These are phyloP conservation scores for Meiosimyza decipiens DNA, from an alignment of 2,888 invertebrate species.

Conservation along the genomic window DNA sequence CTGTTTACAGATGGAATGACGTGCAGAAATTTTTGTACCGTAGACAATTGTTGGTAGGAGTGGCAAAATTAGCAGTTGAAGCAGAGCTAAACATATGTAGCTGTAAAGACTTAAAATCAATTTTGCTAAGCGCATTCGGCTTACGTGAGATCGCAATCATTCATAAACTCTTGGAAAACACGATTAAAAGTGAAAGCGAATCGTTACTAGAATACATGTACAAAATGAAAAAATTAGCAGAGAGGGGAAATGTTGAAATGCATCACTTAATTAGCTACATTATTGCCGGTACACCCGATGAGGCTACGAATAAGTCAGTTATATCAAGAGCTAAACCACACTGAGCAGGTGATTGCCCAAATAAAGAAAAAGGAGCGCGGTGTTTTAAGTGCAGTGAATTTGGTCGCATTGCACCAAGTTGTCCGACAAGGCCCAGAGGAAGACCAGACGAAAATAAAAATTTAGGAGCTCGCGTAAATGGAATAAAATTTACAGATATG, in stretches of 20 bases:
- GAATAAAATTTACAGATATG: too few relatives aligned
- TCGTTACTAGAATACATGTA: background rate
- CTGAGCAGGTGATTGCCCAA: background rate
- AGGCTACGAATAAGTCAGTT: too few relatives aligned
- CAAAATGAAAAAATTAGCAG: background rate
- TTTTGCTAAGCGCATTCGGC: too few relatives aligned
- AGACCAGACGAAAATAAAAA: conserved; percentile 4
- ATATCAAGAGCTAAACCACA: background rate
- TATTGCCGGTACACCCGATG: too few relatives aligned
- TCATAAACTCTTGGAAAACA: background rate
- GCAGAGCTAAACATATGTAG: too few relatives aligned
- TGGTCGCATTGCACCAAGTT: background rate
- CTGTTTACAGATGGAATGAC: too few relatives aligned
- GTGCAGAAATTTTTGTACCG: too few relatives aligned
- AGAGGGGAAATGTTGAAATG: background rate
- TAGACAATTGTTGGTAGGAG: too few relatives aligned
- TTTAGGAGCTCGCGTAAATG: background rate
- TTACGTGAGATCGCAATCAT: too few relatives aligned
- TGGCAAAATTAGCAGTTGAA: too few relatives aligned
- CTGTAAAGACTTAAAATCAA: too few relatives aligned
- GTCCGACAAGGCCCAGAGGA: background rate
- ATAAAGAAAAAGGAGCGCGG: background rate
- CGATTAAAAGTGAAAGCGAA: background rate
- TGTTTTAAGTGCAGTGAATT: conserved; percentile 4
- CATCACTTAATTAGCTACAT: too few relatives aligned